phyloP scores from a whole-genome alignment of 2,797 vertebrate species.

The Rallus crepitans region DNA sequence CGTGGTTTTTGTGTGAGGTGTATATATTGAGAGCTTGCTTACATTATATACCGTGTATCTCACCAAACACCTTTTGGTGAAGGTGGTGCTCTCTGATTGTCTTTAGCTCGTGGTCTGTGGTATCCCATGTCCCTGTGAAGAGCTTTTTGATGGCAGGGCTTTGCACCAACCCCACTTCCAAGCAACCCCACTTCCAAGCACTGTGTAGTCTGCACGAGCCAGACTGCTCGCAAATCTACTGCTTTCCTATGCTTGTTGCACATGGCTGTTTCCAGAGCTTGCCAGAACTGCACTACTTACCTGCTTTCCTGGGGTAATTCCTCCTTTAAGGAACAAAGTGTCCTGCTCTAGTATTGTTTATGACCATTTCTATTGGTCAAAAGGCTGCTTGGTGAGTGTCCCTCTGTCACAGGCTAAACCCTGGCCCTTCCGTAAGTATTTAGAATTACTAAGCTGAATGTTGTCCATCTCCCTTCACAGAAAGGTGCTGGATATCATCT shows the following conservation, averaged over 20 bases:
- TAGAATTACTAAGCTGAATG: not conserved
- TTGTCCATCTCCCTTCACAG: conserved; percentile 74
- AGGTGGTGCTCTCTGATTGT: not conserved
- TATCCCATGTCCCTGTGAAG: not conserved
- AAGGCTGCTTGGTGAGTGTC: not conserved
- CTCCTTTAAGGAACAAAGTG: not conserved
- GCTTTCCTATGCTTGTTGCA: not conserved
- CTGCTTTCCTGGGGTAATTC: not conserved
- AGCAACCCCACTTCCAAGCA: not conserved
- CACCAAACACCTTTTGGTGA: not conserved
- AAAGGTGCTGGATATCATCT: conserved; percentile 97
- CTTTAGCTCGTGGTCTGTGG: not conserved
- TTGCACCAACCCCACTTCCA: not conserved
- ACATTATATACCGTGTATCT: not conserved
- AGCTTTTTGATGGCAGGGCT: not conserved
- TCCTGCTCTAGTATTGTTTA: not conserved
- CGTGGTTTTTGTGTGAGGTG: not conserved
- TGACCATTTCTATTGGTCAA: not conserved
- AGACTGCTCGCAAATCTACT: not conserved
- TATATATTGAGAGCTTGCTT: not conserved
- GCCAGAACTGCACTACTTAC: not conserved
- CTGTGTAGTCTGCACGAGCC: accelerated
- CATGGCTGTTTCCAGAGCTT: not conserved
- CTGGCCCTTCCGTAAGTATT: not conserved
- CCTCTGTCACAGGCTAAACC: not conserved